A percentile compares a stretch with the other conserved stretches of the same genome.
These are phyloP conservation scores for Hippoglossus stenolepis DNA, from an alignment of 2,113 vertebrate species.

Conservation along the genomic window DNA sequence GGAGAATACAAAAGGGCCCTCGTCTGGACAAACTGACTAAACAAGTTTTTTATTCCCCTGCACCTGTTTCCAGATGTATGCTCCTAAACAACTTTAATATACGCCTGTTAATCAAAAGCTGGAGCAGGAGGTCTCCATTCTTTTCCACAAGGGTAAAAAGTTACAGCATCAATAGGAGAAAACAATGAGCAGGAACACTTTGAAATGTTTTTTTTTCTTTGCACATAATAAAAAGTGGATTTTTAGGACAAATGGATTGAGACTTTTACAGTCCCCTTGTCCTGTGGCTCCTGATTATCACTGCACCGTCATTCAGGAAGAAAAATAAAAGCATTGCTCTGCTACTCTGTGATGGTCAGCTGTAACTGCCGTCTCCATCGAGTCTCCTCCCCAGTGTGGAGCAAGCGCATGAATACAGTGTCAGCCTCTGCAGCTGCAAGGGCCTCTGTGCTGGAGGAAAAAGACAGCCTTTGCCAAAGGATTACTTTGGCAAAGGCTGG, in stretches of 20 bases:
- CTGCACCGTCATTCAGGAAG: constrained; percentile 18
- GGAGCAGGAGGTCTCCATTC: constrained; percentile 5
- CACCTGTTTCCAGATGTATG: constrained; percentile 19
- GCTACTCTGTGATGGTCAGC: constrained; percentile 42
- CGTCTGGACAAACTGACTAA: constrained; percentile 56
- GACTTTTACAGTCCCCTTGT: neutral
- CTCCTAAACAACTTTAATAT: constrained; percentile 20
- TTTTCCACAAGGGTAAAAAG: neutral
- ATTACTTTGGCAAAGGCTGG: constrained; percentile 74
- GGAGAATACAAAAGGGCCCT: constrained; percentile 35
- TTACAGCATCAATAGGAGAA: neutral
- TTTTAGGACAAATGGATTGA: neutral
- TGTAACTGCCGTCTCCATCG: constrained; percentile 55
- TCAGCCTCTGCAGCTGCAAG: constrained; percentile 73
- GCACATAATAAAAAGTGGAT: constrained; percentile 9
- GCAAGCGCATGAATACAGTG: constrained; percentile 69
- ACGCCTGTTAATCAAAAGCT: constrained; percentile 29
- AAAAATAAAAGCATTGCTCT: constrained; percentile 28
- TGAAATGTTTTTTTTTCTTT: neutral
- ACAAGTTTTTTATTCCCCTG: constrained; percentile 24
- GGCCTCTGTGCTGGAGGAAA: constrained; percentile 61
- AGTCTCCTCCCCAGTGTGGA: constrained; percentile 50
- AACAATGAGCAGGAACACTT: neutral
- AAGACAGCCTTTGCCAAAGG: constrained; percentile 68
- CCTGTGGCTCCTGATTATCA: constrained; percentile 13